These are phyloP conservation scores for Raphicerus campestris DNA, from an alignment of 2,113 vertebrate genomes.

Conservation along the genomic window DNA sequence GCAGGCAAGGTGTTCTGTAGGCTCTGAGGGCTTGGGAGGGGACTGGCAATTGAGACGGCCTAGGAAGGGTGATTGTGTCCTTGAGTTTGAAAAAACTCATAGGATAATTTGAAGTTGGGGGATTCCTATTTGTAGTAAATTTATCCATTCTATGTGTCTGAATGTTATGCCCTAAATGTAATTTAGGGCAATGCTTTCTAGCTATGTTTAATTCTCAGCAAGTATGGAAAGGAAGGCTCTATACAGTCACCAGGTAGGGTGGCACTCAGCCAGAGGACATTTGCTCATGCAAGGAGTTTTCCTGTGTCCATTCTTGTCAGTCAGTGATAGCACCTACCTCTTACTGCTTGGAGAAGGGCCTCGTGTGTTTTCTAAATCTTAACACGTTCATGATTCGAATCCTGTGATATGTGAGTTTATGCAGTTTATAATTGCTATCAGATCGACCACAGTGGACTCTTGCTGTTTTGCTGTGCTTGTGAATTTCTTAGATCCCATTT, in stretches of 20 bases:
- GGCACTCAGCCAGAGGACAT: background rate
- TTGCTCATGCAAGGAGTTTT: background rate
- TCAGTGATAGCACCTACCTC: background rate
- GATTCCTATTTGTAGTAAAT: background rate
- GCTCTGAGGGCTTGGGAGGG: background rate
- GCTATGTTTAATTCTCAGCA: background rate
- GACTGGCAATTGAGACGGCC: background rate
- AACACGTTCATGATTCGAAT: background rate
- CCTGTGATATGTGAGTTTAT: background rate
- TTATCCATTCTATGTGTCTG: background rate
- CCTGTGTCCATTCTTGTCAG: background rate
- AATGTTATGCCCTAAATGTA: background rate
- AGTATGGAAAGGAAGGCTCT: background rate
- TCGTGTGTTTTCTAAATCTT: background rate
- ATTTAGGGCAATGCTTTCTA: background rate
- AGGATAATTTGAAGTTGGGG: background rate
- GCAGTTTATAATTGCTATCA: background rate
- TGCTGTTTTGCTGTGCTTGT: conserved; percentile 18
- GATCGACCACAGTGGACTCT: background rate
- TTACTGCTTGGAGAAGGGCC: background rate
- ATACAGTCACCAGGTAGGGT: background rate
- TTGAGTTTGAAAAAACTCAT: background rate
- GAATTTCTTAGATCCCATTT: background rate
- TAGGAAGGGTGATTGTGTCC: background rate
- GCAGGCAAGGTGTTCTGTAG: background rate